Conservation (phyloP, 2,797 vertebrate genomes). For the Echeneis naucrates region DNA sequence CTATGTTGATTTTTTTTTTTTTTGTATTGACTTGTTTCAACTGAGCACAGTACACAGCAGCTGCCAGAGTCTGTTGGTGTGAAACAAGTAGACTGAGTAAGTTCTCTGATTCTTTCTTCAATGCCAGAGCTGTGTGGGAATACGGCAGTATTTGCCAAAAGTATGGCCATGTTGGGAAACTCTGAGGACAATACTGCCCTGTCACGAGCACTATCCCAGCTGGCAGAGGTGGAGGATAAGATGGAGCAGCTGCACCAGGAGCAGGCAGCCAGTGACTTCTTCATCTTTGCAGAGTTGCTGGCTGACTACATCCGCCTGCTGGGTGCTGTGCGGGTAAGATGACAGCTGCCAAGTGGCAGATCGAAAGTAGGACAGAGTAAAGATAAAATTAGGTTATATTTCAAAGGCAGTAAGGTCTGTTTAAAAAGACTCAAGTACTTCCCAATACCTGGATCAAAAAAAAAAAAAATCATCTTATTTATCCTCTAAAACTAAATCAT, state of each 20-base stretch:
- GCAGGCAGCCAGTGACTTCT: conserved; percentile 95
- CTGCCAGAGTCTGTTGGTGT: conserved; percentile 4
- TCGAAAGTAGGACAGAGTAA: not conserved
- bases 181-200: conserved; percentile 96
- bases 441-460: not conserved
- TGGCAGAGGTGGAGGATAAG: conserved; percentile 98
- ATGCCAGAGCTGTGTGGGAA: conserved; percentile 89
- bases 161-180: conserved; percentile 96
- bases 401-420: not conserved
- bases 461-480: too few species aligned
- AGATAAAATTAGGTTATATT: conserved; percentile 8
- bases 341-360: not conserved
- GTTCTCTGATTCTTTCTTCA: conserved; percentile 26
- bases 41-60: not conserved
- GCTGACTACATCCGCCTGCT: conserved; percentile 95
- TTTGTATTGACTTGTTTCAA: conserved; percentile 4
- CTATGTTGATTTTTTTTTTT: not conserved
- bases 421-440: not conserved
- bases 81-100: conserved; percentile 21
- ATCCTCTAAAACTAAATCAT: not conserved
- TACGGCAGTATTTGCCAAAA: conserved; percentile 95
- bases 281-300: conserved; percentile 92
- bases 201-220: conserved; percentile 93
- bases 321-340: conserved; percentile 89
- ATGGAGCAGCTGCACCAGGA: conserved; percentile 98